Conservation (phyloP, 2,888 invertebrate species). For the Hydrotaea diabolus region DNA sequence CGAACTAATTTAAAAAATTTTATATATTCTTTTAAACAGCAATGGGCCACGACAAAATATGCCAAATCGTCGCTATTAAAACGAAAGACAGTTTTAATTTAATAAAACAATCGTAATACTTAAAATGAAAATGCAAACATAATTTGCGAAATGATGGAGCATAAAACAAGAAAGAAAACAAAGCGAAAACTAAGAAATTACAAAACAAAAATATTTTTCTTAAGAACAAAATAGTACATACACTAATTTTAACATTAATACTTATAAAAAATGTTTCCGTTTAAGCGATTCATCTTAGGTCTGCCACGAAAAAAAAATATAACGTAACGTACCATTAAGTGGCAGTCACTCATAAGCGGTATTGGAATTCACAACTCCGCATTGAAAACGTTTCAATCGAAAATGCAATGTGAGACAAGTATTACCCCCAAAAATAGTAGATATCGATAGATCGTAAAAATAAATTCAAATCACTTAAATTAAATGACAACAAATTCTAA, state of each 20-base stretch:
- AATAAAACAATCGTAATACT: constrained; percentile 29
- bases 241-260: constrained; percentile 30
- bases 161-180: neutral
- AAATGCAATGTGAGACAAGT: neutral
- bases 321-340: constrained; percentile 43
- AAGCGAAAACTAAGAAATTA: constrained; percentile 33
- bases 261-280: neutral
- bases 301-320: neutral
- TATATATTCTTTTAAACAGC: constrained; percentile 74
- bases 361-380: neutral
- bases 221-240: constrained; percentile 43
- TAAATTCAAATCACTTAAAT: neutral
- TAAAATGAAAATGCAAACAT: constrained; percentile 31
- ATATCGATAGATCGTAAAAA: no score
- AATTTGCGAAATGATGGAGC: neutral
- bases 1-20: constrained; percentile 66
- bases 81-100: constrained; percentile 45
- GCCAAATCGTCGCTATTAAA: constrained; percentile 79
- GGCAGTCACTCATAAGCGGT: constrained; percentile 28
- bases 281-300: neutral
- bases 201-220: constrained; percentile 37
- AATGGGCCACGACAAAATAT: constrained; percentile 78
- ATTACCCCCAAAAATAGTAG: neutral
- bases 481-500: neutral
- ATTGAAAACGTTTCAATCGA: neutral